Evolutionary conservation across 2,888 invertebrate species (phyloP).

Genomic region (Asteroscopus sphinx): DNA sequence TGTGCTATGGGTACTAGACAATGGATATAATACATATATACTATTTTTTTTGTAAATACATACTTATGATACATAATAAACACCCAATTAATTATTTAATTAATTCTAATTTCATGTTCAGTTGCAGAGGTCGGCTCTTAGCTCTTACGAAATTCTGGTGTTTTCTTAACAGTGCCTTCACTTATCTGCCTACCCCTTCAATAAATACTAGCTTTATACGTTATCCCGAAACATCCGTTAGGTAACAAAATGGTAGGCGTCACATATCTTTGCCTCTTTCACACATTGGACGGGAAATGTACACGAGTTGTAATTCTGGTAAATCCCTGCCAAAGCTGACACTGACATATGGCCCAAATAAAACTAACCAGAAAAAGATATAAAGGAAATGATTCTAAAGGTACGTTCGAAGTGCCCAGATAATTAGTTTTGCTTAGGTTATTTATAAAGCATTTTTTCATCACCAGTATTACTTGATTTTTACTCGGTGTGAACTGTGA

Average conservation of each 20-base stretch:
- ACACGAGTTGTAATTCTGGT: constrained; percentile 35
- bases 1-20: too few relatives aligned
- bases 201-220: not conserved
- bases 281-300: constrained; percentile 26
- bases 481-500: not conserved
- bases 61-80: too few relatives aligned
- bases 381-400: constrained; percentile 22
- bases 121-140: too few relatives aligned
- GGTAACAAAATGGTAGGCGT: constrained; percentile 13
- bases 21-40: too few relatives aligned
- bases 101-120: too few relatives aligned
- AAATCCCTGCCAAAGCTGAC: constrained; percentile 44
- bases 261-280: constrained; percentile 26
- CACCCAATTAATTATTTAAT: too few relatives aligned
- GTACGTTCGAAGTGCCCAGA: constrained; percentile 10
- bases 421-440: not conserved
- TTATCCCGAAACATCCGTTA: constrained; percentile 5
- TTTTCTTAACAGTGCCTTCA: too few relatives aligned
- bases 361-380: constrained; percentile 27
- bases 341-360: constrained; percentile 32
- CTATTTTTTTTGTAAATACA: too few relatives aligned
- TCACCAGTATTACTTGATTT: constrained; percentile 7
- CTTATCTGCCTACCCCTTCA: too few relatives aligned
- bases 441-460: not conserved
- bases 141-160: too few relatives aligned